Evolutionary conservation across 2,113 vertebrate species (phyloP).

Genomic region (Pollimyrus isidori): DNA sequence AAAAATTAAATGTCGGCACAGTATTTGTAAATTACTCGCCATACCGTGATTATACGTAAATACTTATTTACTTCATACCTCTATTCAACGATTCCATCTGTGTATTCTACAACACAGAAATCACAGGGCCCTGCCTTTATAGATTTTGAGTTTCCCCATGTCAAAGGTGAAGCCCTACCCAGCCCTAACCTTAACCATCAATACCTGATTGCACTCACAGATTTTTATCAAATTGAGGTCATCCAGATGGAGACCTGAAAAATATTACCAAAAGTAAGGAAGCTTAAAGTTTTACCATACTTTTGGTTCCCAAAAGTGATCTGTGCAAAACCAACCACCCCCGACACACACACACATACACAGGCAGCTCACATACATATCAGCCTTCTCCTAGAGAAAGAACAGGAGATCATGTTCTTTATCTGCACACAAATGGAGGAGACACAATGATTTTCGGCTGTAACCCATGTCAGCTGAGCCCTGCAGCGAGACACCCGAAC

Average conservation of each 20-base stretch:
- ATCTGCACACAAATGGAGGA: neutral
- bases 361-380: neutral
- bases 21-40: neutral
- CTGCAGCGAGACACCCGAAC: neutral
- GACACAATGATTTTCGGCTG: neutral
- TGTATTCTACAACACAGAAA: neutral
- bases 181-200: no score
- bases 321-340: no score
- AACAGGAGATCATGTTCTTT: slow-evolving; percentile 1
- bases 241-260: neutral
- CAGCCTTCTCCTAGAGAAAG: neutral
- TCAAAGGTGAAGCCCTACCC: neutral
- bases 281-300: neutral
- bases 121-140: neutral
- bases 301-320: neutral
- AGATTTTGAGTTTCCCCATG: neutral
- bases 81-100: neutral
- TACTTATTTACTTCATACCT: neutral
- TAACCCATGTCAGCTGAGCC: neutral
- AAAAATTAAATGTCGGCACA: neutral
- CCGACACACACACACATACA: neutral
- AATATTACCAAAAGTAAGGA: neutral
- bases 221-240: no score
- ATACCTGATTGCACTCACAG: no score
- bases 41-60: neutral